A percentile compares a stretch with the other conserved stretches of the same genome.
These are phyloP conservation scores for Dasyornis broadbenti DNA, from an alignment of 2,113 vertebrate species.

Conservation along the genomic window DNA sequence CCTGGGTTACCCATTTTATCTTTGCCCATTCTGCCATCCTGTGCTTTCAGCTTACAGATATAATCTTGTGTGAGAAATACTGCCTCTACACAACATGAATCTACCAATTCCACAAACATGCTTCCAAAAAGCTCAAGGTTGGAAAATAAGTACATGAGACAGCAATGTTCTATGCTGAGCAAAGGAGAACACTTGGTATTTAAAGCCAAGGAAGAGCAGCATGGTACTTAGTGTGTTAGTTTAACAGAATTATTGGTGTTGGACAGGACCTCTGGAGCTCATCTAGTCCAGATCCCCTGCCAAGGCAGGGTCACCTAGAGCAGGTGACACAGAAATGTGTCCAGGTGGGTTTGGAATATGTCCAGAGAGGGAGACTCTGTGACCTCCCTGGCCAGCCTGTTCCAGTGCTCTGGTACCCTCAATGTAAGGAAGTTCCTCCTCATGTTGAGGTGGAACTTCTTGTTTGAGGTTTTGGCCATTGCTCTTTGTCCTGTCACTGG, in stretches of 20 bases:
- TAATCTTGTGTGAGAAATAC: background rate
- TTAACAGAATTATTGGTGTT: background rate
- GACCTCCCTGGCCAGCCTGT: background rate
- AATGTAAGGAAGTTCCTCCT: background rate
- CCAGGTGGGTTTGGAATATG: background rate
- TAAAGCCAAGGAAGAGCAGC: background rate
- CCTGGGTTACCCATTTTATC: background rate
- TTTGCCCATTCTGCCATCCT: background rate
- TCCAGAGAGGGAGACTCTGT: background rate
- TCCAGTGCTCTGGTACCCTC: background rate
- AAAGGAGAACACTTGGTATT: background rate
- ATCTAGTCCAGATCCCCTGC: background rate
- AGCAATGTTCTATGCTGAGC: background rate
- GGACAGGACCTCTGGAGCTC: background rate
- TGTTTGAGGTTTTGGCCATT: background rate
- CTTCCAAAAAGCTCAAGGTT: background rate
- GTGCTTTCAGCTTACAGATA: background rate
- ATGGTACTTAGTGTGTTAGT: fast-evolving
- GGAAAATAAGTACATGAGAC: fast-evolving
- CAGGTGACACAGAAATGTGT: background rate
- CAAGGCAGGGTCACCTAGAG: background rate
- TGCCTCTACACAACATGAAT: background rate
- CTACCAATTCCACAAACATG: fast-evolving
- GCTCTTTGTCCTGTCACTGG: background rate
- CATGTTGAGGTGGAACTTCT: background rate